A percentile compares a stretch with the other conserved stretches of the same genome.
These are phyloP conservation scores for Sacculina carcini DNA, from an alignment of 2,888 invertebrate species.

Conservation along the genomic window DNA sequence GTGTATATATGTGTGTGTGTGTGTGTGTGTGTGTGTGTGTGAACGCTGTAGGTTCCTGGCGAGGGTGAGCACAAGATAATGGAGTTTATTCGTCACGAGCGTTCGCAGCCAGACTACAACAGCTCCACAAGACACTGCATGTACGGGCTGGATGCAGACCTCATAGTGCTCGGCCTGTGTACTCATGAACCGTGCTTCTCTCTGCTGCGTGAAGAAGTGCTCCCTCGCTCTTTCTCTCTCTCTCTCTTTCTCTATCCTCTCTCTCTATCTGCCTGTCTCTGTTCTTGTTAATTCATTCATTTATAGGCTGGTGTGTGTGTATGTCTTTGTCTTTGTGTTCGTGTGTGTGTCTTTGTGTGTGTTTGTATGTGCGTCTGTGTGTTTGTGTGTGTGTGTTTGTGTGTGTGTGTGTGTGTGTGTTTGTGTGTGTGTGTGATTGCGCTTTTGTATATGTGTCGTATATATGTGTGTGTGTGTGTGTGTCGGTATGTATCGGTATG, in stretches of 20 bases:
- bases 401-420: no score
- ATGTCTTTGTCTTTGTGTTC: no score
- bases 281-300: no score
- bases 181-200: constrained; percentile 90
- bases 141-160: constrained; percentile 89
- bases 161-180: constrained; percentile 85
- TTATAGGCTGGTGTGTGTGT: no score
- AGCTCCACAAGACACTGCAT: constrained; percentile 82
- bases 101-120: constrained; percentile 56
- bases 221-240: neutral
- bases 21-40: constrained; percentile 11
- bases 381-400: no score
- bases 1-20: neutral
- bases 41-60: constrained; percentile 44
- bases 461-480: no score
- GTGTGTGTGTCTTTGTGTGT: no score
- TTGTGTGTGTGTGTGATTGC: no score
- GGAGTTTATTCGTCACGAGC: constrained; percentile 74
- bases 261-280: neutral
- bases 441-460: no score
- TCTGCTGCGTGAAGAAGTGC: constrained; percentile 69
- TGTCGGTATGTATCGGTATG: no score
- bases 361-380: no score
- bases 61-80: constrained; percentile 76
- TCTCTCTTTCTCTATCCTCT: neutral